phyloP scores from a whole-genome alignment of 1,140 invertebrate species.

The Mamestra configurata region DNA sequence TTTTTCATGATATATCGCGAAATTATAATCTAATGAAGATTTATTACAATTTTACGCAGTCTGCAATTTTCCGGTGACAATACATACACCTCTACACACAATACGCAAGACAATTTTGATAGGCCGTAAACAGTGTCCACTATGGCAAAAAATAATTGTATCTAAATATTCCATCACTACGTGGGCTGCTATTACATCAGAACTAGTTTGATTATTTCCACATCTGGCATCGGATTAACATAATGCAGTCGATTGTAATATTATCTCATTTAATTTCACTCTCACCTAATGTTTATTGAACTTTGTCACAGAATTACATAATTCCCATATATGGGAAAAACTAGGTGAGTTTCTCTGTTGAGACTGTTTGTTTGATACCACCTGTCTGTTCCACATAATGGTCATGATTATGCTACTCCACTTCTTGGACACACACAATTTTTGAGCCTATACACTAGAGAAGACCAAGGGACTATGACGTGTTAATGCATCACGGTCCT shows the following conservation, averaged over 20 bases:
- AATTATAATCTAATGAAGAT: too few relatives aligned
- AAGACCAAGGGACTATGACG: too few relatives aligned
- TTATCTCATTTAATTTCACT: constrained; percentile 30
- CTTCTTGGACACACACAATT: too few relatives aligned
- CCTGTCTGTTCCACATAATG: too few relatives aligned
- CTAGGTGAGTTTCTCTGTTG: background rate
- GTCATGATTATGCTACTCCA: too few relatives aligned
- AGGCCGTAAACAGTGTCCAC: background rate
- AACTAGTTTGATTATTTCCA: background rate
- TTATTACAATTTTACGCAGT: too few relatives aligned
- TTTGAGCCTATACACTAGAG: too few relatives aligned
- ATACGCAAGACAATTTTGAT: constrained; percentile 6
- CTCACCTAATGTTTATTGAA: background rate
- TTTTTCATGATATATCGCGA: too few relatives aligned
- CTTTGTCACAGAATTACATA: constrained; percentile 5
- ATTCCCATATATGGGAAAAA: background rate
- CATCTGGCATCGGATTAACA: background rate
- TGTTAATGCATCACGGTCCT: too few relatives aligned
- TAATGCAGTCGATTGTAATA: constrained; percentile 20
- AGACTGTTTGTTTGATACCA: too few relatives aligned
- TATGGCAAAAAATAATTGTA: background rate
- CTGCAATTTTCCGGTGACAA: too few relatives aligned
- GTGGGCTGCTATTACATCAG: constrained; percentile 17
- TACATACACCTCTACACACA: too few relatives aligned
- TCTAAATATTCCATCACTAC: background rate